Conservation (phyloP, 2,113 vertebrate genomes). For the Sinocyclocheilus rhinocerous region DNA sequence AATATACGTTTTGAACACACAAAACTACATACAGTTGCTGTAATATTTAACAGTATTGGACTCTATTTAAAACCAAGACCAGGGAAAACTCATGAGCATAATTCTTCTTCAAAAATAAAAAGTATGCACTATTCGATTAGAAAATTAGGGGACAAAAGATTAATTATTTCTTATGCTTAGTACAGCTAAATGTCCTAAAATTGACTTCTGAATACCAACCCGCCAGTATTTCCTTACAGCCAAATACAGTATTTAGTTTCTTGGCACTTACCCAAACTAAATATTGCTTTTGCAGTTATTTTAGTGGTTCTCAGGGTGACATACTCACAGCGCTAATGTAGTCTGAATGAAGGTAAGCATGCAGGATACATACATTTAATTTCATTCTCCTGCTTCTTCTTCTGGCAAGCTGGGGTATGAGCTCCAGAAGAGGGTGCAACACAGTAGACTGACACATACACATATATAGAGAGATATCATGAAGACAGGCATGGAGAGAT, state of each 20-base stretch:
- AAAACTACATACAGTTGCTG: too few species aligned
- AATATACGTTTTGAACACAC: too few species aligned
- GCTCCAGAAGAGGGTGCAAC: conserved; percentile 87
- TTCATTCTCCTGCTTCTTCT: conserved; percentile 86
- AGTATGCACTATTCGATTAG: too few species aligned
- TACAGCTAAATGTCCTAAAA: neutral
- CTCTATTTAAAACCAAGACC: too few species aligned
- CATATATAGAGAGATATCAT: conserved; percentile 58
- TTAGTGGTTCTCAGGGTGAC: neutral
- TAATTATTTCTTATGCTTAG: neutral
- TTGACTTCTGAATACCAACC: neutral
- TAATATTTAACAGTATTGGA: neutral
- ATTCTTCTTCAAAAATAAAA: too few species aligned
- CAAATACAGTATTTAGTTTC: neutral
- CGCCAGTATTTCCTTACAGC: too few species aligned
- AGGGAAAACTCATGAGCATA: too few species aligned
- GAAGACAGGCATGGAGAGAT: conserved; percentile 47
- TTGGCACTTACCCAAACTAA: neutral
- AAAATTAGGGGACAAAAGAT: too few species aligned
- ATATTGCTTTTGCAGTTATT: neutral
- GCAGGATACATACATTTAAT: conserved; percentile 79
- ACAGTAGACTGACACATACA: conserved; percentile 83
- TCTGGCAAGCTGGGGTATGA: conserved; percentile 84
- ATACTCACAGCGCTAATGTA: conserved; percentile 10
- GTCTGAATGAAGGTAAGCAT: conserved; percentile 54